Percentiles rank a stretch among this genome's conserved stretches.
Evolutionary conservation across 2,113 vertebrate species (phyloP).

Genomic region (Neodon shergylaensis): DNA sequence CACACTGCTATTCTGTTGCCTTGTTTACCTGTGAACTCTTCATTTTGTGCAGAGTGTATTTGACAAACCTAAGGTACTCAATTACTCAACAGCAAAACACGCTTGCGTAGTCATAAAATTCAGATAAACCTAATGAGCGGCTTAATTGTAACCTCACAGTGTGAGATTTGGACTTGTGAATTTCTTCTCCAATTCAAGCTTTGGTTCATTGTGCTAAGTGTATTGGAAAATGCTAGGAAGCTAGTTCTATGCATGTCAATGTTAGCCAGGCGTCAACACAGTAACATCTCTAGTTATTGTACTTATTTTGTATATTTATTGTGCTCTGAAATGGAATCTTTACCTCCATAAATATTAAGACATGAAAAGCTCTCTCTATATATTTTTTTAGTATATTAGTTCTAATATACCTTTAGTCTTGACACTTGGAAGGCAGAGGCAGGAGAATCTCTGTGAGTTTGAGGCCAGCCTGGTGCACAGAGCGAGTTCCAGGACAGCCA

Average conservation of each 20-base stretch:
- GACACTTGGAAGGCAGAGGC: neutral
- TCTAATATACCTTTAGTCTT: neutral
- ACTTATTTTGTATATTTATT: constrained; percentile 56
- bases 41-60: constrained; percentile 11
- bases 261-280: neutral
- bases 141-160: neutral
- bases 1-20: neutral
- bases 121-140: neutral
- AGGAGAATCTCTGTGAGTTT: neutral
- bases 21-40: constrained; percentile 29
- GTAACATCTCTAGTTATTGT: neutral
- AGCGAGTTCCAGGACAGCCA: too few species aligned
- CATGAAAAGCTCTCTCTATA: neutral
- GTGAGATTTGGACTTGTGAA: neutral
- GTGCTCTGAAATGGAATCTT: constrained; percentile 69
- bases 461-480: neutral
- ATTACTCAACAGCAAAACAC: neutral
- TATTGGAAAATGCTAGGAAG: neutral
- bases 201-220: neutral
- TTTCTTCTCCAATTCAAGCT: neutral
- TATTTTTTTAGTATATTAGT: constrained; percentile 62
- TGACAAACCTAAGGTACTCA: neutral
- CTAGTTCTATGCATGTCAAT: neutral
- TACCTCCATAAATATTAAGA: constrained; percentile 74
- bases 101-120: neutral